A percentile compares a stretch with the other conserved stretches of the same genome.
These are phyloP conservation scores for Zaprionus tsacasi DNA, from an alignment of 1,140 invertebrate genomes.

Conservation along the genomic window DNA sequence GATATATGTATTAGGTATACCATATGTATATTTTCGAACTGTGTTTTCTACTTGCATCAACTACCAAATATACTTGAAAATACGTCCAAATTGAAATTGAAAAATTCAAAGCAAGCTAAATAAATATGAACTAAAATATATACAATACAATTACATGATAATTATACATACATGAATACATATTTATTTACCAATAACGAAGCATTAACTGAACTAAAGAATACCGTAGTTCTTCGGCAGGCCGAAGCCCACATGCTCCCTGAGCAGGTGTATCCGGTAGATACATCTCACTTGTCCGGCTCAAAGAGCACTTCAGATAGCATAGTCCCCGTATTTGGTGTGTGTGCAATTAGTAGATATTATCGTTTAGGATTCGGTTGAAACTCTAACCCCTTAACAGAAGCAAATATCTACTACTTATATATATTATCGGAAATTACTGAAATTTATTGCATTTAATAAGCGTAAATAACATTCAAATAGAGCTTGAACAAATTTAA, in stretches of 20 bases:
- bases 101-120: constrained; percentile 69
- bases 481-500: constrained; percentile 62
- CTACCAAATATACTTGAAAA: constrained; percentile 76
- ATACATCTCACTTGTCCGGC: constrained; percentile 3
- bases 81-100: constrained; percentile 74
- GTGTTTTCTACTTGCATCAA: constrained; percentile 79
- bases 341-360: constrained; percentile 8
- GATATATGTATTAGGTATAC: constrained; percentile 71
- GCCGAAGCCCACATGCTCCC: constrained; percentile 35
- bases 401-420: constrained; percentile 16
- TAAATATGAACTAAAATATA: constrained; percentile 58
- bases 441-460: constrained; percentile 76
- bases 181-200: constrained; percentile 62
- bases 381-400: constrained; percentile 6
- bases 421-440: constrained; percentile 55
- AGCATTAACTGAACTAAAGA: constrained; percentile 27
- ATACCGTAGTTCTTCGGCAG: constrained; percentile 32
- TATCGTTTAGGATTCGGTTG: background rate
- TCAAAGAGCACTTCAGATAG: background rate
- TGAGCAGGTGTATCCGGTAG: constrained; percentile 7
- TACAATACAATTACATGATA: constrained; percentile 58
- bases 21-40: constrained; percentile 78
- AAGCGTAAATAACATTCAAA: constrained; percentile 72
- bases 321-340: background rate
- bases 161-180: constrained; percentile 63